Percentiles rank a stretch among this genome's conserved stretches.
These are phyloP conservation scores for Syngnathus rostellatus DNA, from an alignment of 2,797 vertebrate genomes.

Conservation along the genomic window DNA sequence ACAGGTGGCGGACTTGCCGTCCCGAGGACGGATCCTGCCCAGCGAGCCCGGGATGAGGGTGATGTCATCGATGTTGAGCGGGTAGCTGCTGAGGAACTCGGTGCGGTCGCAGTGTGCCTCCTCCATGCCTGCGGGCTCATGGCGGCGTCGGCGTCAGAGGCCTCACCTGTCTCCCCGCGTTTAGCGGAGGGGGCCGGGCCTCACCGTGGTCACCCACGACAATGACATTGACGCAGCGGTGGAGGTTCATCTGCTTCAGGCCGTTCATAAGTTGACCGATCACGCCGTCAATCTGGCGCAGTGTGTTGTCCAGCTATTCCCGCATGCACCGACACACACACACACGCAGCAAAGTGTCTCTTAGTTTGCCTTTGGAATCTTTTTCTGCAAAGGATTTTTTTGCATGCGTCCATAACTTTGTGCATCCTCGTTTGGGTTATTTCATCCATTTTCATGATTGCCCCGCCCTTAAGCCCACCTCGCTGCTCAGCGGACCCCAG, in stretches of 20 bases:
- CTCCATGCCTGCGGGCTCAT: constrained; percentile 81
- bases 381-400: too few relatives aligned
- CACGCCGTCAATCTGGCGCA: constrained; percentile 87
- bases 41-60: constrained; percentile 84
- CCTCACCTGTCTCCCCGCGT: neutral
- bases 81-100: constrained; percentile 87
- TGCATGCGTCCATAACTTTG: too few relatives aligned
- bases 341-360: too few relatives aligned
- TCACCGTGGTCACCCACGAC: constrained; percentile 90
- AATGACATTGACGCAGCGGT: constrained; percentile 92
- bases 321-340: neutral
- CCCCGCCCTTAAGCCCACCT: constrained; percentile 68
- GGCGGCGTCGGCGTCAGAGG: neutral
- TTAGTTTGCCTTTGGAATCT: too few relatives aligned
- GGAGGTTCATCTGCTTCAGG: constrained; percentile 90
- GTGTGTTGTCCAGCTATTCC: constrained; percentile 81
- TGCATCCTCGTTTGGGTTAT: neutral
- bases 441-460: neutral
- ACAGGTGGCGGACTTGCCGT: constrained; percentile 79
- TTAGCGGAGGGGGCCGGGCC: neutral
- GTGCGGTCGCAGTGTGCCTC: constrained; percentile 88
- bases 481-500: constrained; percentile 84
- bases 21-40: constrained; percentile 81
- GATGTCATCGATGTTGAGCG: constrained; percentile 84
- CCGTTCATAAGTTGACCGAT: constrained; percentile 96